These are phyloP conservation scores for Tinamus major DNA, from an alignment of 2,797 vertebrate species.

Conservation along the genomic window DNA sequence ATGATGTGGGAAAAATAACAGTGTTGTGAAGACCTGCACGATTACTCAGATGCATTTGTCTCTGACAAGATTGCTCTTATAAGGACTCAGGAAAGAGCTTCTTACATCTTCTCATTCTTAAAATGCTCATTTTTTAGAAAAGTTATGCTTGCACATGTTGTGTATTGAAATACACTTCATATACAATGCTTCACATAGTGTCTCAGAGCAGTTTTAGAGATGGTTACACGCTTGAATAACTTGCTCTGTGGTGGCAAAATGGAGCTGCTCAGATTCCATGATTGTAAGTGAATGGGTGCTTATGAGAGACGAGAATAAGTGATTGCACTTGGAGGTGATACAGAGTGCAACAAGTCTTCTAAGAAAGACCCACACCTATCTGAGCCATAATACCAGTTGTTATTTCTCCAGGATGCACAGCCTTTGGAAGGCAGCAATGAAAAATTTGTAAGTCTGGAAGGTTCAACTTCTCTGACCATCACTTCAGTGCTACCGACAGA, in stretches of 20 bases:
- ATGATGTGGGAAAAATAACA: not conserved
- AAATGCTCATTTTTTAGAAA: not conserved
- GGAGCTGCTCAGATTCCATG: not conserved
- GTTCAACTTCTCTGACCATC: slow-evolving; percentile 73
- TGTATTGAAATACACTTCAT: not conserved
- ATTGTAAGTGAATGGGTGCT: not conserved
- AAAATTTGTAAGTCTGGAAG: slow-evolving; percentile 48
- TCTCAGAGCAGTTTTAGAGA: not conserved
- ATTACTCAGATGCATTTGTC: not conserved
- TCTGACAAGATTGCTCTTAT: not conserved
- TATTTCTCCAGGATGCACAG: slow-evolving; percentile 67
- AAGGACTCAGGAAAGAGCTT: not conserved
- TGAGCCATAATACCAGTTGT: not conserved
- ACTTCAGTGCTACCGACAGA: slow-evolving; percentile 76
- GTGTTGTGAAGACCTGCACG: not conserved
- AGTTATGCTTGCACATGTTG: not conserved
- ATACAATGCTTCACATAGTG: not conserved
- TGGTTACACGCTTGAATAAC: not conserved
- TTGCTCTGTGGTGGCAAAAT: not conserved
- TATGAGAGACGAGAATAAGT: not conserved
- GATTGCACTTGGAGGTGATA: not conserved
- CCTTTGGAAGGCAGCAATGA: slow-evolving; percentile 56
- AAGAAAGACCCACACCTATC: not conserved
- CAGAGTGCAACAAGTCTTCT: not conserved
- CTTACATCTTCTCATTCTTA: not conserved